These are phyloP conservation scores for Zygaena filipendulae DNA, from an alignment of 2,888 invertebrate genomes.

Conservation along the genomic window DNA sequence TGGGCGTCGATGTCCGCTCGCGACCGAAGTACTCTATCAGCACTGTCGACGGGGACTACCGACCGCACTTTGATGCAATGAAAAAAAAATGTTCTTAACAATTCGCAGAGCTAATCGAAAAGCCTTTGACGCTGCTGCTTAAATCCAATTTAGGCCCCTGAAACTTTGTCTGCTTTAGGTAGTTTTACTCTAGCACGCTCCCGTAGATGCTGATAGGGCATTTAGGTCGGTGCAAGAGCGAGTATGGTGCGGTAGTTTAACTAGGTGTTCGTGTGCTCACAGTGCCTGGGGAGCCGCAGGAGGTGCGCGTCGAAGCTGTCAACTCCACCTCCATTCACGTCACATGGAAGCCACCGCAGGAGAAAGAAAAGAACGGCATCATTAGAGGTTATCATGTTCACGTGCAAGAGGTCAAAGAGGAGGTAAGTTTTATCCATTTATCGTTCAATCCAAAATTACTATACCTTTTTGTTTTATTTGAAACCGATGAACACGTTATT, in stretches of 20 bases:
- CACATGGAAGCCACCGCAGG: conserved; percentile 92
- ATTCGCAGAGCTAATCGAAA: conserved; percentile 30
- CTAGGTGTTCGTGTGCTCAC: conserved; percentile 44
- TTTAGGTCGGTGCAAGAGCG: conserved; percentile 41
- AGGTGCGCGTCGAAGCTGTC: conserved; percentile 87
- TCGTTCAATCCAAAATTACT: conserved; percentile 7
- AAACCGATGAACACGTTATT: no score
- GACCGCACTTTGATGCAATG: conserved; percentile 41
- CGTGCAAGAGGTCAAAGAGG: conserved; percentile 89
- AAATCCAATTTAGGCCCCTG: conserved; percentile 38
- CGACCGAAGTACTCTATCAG: conserved; percentile 62
- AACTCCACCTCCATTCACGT: conserved; percentile 97
- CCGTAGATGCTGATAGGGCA: conserved; percentile 69
- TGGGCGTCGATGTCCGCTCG: conserved; percentile 40
- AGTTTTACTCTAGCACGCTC: conserved; percentile 50
- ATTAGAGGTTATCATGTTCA: conserved; percentile 98
- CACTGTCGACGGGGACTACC: conserved; percentile 52
- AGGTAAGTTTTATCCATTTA: conserved; percentile 72
- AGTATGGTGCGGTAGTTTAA: conserved; percentile 32
- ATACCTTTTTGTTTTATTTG: not conserved
- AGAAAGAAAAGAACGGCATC: conserved; percentile 93
- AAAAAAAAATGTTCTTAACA: conserved; percentile 22
- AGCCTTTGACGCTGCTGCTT: conserved; percentile 37
- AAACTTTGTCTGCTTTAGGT: conserved; percentile 43
- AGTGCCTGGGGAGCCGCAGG: conserved; percentile 98